Evolutionary conservation across 2,113 vertebrate species (phyloP).

Genomic region (Grantiella picta): DNA sequence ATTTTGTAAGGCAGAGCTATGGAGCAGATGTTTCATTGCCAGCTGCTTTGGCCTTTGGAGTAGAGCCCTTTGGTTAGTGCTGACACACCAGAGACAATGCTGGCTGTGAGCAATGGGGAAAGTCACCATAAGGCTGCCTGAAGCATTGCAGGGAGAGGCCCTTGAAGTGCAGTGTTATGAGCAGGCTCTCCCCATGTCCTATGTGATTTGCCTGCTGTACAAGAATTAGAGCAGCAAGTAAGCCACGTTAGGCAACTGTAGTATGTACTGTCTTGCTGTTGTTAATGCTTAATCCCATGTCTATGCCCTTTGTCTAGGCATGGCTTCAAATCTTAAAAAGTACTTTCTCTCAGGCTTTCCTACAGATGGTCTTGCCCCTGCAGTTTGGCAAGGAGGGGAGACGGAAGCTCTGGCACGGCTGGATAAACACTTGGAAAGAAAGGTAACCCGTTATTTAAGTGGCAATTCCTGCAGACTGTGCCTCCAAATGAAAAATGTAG

Average conservation of each 20-base stretch:
- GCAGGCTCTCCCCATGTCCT: not conserved
- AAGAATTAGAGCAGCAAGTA: not conserved
- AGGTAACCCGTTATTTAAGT: constrained; percentile 74
- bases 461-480: not conserved
- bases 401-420: constrained; percentile 89
- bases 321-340: not conserved
- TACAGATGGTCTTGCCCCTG: constrained; percentile 77
- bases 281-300: not conserved
- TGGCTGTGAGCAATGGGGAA: not conserved
- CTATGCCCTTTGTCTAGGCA: not conserved
- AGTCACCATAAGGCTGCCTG: not conserved
- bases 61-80: not conserved
- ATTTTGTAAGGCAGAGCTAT: not conserved
- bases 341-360: constrained; percentile 81
- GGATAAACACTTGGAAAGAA: constrained; percentile 91
- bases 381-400: constrained; percentile 92
- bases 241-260: not conserved
- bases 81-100: not conserved
- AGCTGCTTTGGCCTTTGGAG: not conserved
- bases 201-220: not conserved
- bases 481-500: not conserved
- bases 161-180: not conserved
- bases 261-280: not conserved
- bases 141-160: not conserved
- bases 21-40: not conserved